Evolutionary conservation across 1,140 invertebrate genomes (phyloP).

Genomic region (Kradibia gibbosae): DNA sequence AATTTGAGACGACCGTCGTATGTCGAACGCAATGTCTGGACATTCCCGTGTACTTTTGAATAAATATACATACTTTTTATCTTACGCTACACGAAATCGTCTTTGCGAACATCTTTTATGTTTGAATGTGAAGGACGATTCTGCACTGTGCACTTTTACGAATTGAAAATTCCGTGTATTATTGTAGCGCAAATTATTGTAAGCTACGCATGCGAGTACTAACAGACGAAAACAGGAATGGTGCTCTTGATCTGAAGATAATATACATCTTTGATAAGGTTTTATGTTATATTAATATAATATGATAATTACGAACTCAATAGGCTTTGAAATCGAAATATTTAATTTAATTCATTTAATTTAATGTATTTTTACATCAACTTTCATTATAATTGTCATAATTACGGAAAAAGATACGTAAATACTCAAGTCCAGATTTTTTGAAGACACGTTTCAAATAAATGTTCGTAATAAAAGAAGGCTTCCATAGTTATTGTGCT

Average conservation of each 20-base stretch:
- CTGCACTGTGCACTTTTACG: conserved; percentile 70
- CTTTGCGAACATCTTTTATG: conserved; percentile 24
- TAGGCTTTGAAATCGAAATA: too few relatives aligned
- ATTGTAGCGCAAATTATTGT: conserved; percentile 50
- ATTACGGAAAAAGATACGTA: too few relatives aligned
- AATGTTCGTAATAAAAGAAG: background rate
- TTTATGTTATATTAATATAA: too few relatives aligned
- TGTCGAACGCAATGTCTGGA: background rate
- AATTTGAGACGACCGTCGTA: background rate
- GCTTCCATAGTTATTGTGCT: conserved; percentile 30
- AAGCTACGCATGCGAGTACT: conserved; percentile 10
- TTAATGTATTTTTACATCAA: too few relatives aligned
- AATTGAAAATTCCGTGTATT: conserved; percentile 65
- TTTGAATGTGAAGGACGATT: conserved; percentile 49
- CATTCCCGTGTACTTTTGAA: conserved; percentile 30
- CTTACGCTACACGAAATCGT: conserved; percentile 1
- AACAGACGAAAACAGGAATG: background rate
- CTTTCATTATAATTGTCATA: too few relatives aligned
- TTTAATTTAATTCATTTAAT: too few relatives aligned
- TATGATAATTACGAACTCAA: too few relatives aligned
- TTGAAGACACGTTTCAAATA: background rate
- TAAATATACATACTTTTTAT: conserved; percentile 22
- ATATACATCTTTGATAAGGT: too few relatives aligned
- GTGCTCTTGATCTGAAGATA: background rate
- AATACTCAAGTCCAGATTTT: background rate